Evolutionary conservation across 2,113 vertebrate genomes (phyloP).

Genomic region (Aspiorhynchus laticeps): DNA sequence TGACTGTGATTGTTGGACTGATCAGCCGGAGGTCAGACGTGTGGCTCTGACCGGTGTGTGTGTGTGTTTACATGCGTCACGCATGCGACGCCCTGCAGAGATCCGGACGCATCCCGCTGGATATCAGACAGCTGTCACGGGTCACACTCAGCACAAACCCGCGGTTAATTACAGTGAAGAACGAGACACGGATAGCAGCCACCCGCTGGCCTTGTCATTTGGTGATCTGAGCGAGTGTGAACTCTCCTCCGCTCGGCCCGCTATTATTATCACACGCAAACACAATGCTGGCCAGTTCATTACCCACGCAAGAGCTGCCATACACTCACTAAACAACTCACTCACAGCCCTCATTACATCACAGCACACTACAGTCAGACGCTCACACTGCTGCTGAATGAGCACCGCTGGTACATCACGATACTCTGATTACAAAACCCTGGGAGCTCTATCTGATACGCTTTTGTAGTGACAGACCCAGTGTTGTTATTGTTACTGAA

Average conservation of each 20-base stretch:
- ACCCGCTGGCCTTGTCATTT: slow-evolving; percentile 56
- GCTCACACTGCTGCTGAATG: neutral
- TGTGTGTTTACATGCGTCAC: neutral
- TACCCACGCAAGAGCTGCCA: slow-evolving; percentile 31
- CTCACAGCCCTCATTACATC: slow-evolving; percentile 3
- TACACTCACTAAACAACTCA: slow-evolving; percentile 1
- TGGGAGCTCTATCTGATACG: too few relatives aligned
- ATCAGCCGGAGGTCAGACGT: neutral
- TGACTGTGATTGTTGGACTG: neutral
- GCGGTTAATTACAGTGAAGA: slow-evolving; percentile 54
- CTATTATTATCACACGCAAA: slow-evolving; percentile 44
- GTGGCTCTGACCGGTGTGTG: neutral
- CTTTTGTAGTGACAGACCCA: too few relatives aligned
- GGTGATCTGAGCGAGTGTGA: slow-evolving; percentile 41
- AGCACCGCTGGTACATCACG: too few relatives aligned
- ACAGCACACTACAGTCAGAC: neutral
- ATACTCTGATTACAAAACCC: too few relatives aligned
- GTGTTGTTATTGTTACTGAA: too few relatives aligned
- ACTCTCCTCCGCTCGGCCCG: slow-evolving; percentile 27
- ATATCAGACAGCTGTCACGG: slow-evolving; percentile 13
- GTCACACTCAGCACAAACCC: slow-evolving; percentile 45
- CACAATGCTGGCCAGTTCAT: slow-evolving; percentile 49
- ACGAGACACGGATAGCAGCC: slow-evolving; percentile 15
- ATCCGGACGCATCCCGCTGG: neutral
- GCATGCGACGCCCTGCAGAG: neutral